Base-by-base conservation (phyloP, 2,888 invertebrate species). In the Euproctis similis region DNA sequence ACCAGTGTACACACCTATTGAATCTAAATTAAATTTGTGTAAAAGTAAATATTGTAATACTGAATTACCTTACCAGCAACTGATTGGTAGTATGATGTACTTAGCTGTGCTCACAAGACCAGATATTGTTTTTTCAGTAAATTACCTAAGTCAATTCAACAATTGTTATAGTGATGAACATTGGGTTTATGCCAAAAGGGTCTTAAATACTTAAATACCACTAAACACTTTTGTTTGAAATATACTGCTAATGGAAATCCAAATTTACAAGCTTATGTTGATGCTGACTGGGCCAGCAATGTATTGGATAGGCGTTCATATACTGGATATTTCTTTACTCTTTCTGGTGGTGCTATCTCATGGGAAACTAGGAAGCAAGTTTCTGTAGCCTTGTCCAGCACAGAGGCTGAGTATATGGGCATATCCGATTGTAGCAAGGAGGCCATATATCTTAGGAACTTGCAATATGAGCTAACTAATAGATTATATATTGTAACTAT, bases 191-290 rank as follows among this genome's bases (percentile, higher is more conserved):
- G 18, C n/a, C 2, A 18, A 18, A 7, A 6, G 18, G 2, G 2
- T 18, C 6, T 18, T 18, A 48, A 19, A 22, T 48, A 50, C 21
- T 30, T 49, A 18, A 20, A 35, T 7, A 30, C 26, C 16, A 47
- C 42, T 2, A 50, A 42, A 20, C 3, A 12, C 18, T 50, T 17
- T 31, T 22, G 51, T 29, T 24, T 34, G n/a, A 11, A 11, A 11
- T 25, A 11, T 25, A 10, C 5, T 9, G 16, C 14, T 10, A 16
- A 24, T 24, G 18, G 18, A 8, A 12, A 24, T 24, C 10, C 3
- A 6, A n/a, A 16, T 8, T 9, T 16, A 9, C 11, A 20, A 19
- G 24, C 9, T 1, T 14, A 12, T 24, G 17, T 19, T 4, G 19
- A 30, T 28, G 27, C 34, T 7, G 30, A 30, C 9, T 30, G 28